These are phyloP conservation scores for Macrotus californicus DNA, from an alignment of 2,113 vertebrate species.

Conservation along the genomic window DNA sequence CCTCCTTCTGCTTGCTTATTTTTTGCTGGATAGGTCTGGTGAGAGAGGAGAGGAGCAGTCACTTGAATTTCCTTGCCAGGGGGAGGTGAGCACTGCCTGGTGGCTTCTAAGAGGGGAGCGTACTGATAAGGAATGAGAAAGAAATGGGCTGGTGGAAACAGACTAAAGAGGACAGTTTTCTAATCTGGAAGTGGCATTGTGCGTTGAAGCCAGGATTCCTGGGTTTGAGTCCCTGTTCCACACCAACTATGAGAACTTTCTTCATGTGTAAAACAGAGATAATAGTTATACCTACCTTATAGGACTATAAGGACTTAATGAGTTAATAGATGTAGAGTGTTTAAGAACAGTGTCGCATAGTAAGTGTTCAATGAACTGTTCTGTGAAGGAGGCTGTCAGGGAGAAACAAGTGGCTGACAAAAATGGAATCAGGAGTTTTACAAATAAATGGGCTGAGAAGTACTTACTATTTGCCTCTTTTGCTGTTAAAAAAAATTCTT, in stretches of 20 bases:
- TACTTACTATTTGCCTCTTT: neutral
- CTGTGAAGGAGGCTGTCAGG: neutral
- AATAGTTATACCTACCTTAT: neutral
- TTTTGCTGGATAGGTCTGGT: neutral
- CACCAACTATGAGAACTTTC: neutral
- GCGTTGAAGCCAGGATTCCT: neutral
- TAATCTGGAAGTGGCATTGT: neutral
- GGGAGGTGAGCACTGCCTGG: neutral
- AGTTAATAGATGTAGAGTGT: neutral
- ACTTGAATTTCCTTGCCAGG: neutral
- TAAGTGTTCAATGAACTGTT: neutral
- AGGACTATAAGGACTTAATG: neutral
- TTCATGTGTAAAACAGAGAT: neutral
- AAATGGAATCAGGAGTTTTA: slow-evolving; percentile 13
- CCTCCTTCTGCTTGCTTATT: neutral
- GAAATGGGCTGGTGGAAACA: neutral
- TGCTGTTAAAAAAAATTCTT: slow-evolving; percentile 11
- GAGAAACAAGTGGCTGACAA: slow-evolving; percentile 1
- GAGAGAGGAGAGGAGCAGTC: neutral
- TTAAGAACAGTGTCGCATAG: neutral
- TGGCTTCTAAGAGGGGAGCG: neutral
- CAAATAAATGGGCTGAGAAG: slow-evolving; percentile 1
- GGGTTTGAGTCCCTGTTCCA: neutral
- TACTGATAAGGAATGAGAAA: neutral
- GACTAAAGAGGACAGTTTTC: neutral